Evolutionary conservation across 2,113 vertebrate species (phyloP), one percentile per base, ranked within the genome.

Genomic region (Saccopteryx leptura): DNA sequence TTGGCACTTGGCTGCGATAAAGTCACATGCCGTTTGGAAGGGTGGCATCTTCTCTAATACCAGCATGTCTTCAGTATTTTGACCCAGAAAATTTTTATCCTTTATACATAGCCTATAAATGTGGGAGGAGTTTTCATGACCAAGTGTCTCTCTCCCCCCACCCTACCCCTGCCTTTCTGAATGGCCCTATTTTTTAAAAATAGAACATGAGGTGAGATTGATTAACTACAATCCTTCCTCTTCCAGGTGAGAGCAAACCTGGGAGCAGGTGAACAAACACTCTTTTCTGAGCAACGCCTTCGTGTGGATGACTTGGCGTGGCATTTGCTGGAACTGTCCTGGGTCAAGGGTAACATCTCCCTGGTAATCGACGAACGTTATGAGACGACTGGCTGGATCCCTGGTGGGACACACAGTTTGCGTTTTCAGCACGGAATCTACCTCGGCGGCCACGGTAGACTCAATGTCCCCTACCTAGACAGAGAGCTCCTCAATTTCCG

Each of bases 301-400:
- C 98, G 93, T 63, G 96, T 99, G 93, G 99, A 99, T 48, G 99
- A 99, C 98, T 98, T 99, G 97, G 98, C 98, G 58, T 99, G 99
- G 99, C 99, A 99, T 95, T 98, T 98, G 1, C 96, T 99, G 96
- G 99, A 99, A 96, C 78, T 99, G 17, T 91, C 78, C 84, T 98
- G 98, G 82, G 96, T 98, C 85, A 97, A 81, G 50, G 85, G 97
- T 89, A 98, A 97, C 48, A 78, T 99, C 90, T 98, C 94, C 15
- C 75, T 99, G 75, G 97, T 98, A 82, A 97, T 99, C 81, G 99
- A 99, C 98, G 99, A 98, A 93, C 98, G 98, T 95, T 98, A 98
- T 76, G 98, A 97, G 89, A 98, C 95, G 13, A 98, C 75, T 88
- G 31, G 97, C 88, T 98, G 96, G 85, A 97, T 99, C 93, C 82